Base-by-base conservation (phyloP, 2,113 vertebrate genomes). In the Pycnonotus jocosus region DNA sequence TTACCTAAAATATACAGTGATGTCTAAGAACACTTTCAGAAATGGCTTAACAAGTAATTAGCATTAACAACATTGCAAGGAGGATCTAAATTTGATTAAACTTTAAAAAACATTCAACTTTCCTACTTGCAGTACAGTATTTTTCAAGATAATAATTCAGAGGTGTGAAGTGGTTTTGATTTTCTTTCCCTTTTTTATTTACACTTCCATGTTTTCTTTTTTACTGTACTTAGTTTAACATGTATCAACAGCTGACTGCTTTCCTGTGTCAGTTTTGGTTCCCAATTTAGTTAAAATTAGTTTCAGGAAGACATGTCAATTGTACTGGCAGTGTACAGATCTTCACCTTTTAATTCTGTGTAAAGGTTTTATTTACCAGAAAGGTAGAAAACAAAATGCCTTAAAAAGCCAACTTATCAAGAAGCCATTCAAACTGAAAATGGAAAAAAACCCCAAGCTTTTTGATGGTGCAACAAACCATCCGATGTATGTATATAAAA, bases 391-490 rank as follows among this genome's bases (percentile, higher is more conserved):
- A 95, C 35, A 94, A 97, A 92, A 79, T 97, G 72, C 23, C 96
- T 97, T 97, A 97, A 95, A 96, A 98, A 96, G 78, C 92, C 96
- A 96, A 96, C 71, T 97, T 97, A 91, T 92, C 68, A 93, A 97
- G 87, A 70, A 91, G 28, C 5, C 37, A n/a, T 28, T 57, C 56
- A 92, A 57, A 88, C 17, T 11, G 4, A 5, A 50, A 74, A 82
- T 35, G 11, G 7, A 33, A 56, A 81, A 79, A 89, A 89, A 60
- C 4, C 2, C 61, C 5, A 62, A 64, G 31, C 1, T 57, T 65
- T 92, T 64, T 65, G 7, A 23, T 69, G 68, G 15, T 24, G 44
- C 12, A 64, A 53, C 31, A 91, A 83, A 24, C 2, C 1, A 21
- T 35, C 24, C 69, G 21, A 54, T 47, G 7, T 5, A 9, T 53